phyloP scores from a whole-genome alignment of 2,888 invertebrate species.

The Oasisia sp. region DNA sequence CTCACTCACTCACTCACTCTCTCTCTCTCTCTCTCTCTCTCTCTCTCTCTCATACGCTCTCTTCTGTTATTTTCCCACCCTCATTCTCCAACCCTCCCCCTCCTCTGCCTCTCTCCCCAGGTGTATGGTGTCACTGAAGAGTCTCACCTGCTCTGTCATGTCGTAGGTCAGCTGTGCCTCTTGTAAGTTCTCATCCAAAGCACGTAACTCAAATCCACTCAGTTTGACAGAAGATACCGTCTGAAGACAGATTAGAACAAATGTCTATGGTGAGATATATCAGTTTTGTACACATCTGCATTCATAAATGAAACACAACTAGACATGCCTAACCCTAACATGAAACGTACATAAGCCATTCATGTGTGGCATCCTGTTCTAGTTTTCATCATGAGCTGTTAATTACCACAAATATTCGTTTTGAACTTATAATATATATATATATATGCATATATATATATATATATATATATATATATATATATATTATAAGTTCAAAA shows the following conservation, averaged over 20 bases:
- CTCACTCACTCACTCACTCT: no score
- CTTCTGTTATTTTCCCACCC: no score
- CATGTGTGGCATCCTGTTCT: not conserved
- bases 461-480: no score
- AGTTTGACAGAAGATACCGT: not conserved
- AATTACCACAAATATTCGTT: no score
- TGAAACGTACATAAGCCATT: not conserved
- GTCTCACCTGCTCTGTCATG: not conserved
- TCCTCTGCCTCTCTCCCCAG: no score
- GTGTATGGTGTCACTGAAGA: not conserved
- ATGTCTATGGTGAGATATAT: not conserved
- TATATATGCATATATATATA: no score
- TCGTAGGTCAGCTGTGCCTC: not conserved
- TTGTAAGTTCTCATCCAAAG: not conserved
- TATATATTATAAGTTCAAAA: no score
- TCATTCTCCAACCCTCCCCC: no score
- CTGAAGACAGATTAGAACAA: not conserved
- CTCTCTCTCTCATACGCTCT: no score
- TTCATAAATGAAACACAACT: not conserved
- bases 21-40: no score
- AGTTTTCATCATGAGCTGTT: no score
- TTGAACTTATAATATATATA: no score
- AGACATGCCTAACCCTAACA: not conserved
- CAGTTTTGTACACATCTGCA: not conserved
- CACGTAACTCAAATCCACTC: not conserved